Evolutionary conservation across 1,140 invertebrate species (phyloP).

Genomic region (Mesaphorura yosii): DNA sequence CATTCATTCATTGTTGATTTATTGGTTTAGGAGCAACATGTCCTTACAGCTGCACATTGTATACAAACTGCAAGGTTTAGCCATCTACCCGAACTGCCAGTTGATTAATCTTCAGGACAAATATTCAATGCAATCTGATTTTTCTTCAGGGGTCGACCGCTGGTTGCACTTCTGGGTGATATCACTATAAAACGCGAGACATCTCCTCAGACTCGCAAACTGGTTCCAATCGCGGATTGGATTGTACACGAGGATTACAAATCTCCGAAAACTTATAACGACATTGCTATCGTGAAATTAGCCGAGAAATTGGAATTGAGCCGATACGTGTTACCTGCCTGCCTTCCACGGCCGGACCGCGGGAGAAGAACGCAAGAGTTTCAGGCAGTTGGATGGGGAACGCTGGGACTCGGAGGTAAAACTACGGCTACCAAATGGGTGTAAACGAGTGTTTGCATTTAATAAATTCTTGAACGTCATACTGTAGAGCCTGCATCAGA

Average conservation of each 20-base stretch:
- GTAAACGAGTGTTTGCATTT: not conserved
- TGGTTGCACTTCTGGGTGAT: conserved; percentile 19
- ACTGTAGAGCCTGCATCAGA: conserved; percentile 12
- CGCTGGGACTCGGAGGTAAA: conserved; percentile 18
- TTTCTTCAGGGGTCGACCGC: conserved; percentile 19
- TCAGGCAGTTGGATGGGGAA: conserved; percentile 20
- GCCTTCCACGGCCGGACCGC: conserved; percentile 7
- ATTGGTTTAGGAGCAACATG: conserved; percentile 33
- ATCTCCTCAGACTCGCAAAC: conserved; percentile 9
- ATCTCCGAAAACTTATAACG: conserved; percentile 26
- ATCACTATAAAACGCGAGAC: conserved; percentile 12
- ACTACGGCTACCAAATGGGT: not conserved
- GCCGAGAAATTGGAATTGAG: conserved; percentile 4
- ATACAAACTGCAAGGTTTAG: not conserved
- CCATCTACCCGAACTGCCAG: too few species aligned
- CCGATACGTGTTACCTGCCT: conserved; percentile 19
- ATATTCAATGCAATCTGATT: too few species aligned
- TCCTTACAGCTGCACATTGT: conserved; percentile 41
- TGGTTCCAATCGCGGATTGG: conserved; percentile 15
- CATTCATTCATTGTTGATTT: too few species aligned
- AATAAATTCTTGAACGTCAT: not conserved
- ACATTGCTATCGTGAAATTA: conserved; percentile 25
- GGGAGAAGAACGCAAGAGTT: conserved; percentile 1
- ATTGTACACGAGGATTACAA: conserved; percentile 22
- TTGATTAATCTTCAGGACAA: too few species aligned